Percentiles rank a stretch among this genome's conserved stretches.
Conservation (phyloP, 2,888 invertebrate genomes). For the Hartigia nigra region DNA sequence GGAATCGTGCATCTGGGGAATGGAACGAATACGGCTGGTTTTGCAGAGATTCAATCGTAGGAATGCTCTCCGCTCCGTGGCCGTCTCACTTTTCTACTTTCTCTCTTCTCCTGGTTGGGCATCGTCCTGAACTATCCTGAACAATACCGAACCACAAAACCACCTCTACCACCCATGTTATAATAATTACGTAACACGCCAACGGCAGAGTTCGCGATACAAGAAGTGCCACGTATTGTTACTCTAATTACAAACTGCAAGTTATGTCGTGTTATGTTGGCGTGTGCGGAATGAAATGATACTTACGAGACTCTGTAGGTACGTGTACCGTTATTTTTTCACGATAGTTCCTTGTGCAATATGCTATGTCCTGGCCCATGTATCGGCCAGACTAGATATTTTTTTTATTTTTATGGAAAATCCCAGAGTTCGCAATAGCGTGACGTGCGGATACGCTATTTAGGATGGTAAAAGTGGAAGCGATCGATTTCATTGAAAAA, state of each 20-base stretch:
- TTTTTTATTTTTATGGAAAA: neutral
- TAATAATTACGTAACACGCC: conserved; percentile 47
- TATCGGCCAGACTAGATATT: neutral
- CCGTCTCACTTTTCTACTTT: neutral
- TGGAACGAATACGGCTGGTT: neutral
- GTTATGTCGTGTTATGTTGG: conserved; percentile 22
- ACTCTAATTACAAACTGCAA: conserved; percentile 48
- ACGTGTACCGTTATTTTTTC: neutral
- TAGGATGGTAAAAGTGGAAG: neutral
- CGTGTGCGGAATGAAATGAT: conserved; percentile 19
- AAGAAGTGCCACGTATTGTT: conserved; percentile 40
- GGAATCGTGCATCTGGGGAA: too few relatives aligned
- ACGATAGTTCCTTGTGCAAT: neutral
- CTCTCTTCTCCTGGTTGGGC: neutral
- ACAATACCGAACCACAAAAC: neutral
- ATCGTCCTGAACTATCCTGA: neutral
- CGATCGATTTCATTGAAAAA: neutral
- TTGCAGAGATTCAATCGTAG: neutral
- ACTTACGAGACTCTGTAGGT: neutral
- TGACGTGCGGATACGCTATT: neutral
- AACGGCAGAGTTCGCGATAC: conserved; percentile 41
- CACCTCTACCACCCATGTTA: conserved; percentile 38
- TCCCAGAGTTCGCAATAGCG: neutral
- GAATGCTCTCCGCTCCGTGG: neutral
- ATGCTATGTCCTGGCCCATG: neutral